These are phyloP conservation scores for Dryococelus australis DNA, from an alignment of 2,888 invertebrate species.

Conservation along the genomic window DNA sequence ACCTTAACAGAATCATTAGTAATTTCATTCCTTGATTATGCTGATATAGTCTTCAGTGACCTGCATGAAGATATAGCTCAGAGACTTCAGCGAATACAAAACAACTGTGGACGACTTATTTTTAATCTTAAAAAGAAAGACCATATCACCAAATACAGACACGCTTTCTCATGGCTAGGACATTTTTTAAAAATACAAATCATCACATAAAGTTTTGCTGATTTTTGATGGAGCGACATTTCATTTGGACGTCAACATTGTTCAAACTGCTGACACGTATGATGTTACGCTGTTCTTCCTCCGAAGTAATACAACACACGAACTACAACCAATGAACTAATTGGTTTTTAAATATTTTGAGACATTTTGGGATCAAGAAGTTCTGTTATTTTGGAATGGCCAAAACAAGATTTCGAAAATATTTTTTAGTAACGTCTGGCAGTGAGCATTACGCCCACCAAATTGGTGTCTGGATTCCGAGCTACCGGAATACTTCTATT, in stretches of 20 bases:
- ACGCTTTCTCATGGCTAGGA: conserved; percentile 48
- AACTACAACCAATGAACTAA: conserved; percentile 52
- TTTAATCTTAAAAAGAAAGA: no score
- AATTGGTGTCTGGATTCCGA: conserved; percentile 27
- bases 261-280: conserved; percentile 50
- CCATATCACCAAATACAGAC: no score
- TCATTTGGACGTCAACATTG: conserved; percentile 52
- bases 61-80: no score
- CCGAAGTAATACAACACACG: conserved; percentile 55
- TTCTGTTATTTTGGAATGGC: conserved; percentile 50
- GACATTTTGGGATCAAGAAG: conserved; percentile 54
- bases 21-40: no score
- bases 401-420: conserved; percentile 50
- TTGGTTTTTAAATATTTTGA: conserved; percentile 48
- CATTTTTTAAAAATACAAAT: conserved; percentile 51
- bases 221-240: conserved; percentile 53
- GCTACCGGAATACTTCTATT: conserved; percentile 51
- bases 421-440: conserved; percentile 40
- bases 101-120: no score
- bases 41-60: no score
- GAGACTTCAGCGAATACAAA: no score
- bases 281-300: conserved; percentile 53
- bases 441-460: conserved; percentile 32
- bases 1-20: no score
- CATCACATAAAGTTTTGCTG: conserved; percentile 47